These are phyloP conservation scores for Liolophura sinensis DNA, from an alignment of 1,140 invertebrate species.

Conservation along the genomic window DNA sequence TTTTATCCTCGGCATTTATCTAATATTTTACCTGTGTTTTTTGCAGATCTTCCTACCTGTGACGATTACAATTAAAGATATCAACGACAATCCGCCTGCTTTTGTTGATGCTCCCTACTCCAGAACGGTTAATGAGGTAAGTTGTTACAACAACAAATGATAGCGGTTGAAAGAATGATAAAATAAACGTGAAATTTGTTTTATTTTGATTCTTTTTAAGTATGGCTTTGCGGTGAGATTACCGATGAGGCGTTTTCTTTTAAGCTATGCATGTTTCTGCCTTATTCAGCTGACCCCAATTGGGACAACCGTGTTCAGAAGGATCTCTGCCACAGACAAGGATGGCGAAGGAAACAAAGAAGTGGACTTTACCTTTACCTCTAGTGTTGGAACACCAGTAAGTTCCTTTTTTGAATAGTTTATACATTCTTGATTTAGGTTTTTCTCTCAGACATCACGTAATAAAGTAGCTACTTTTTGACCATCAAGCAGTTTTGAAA, in stretches of 20 bases:
- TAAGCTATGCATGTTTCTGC: not conserved
- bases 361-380: conserved; percentile 17
- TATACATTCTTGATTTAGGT: not conserved
- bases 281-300: not conserved
- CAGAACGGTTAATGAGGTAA: conserved; percentile 28
- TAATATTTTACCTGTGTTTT: conserved; percentile 2
- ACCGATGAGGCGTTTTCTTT: not conserved
- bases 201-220: not conserved
- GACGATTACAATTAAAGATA: conserved; percentile 17
- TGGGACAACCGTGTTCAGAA: not conserved
- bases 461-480: not conserved
- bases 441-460: too few relatives aligned
- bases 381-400: conserved; percentile 12
- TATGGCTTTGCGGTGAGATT: not conserved
- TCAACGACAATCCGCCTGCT: conserved; percentile 29
- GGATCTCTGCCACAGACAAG: conserved; percentile 1
- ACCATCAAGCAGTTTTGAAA: not conserved
- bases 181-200: not conserved
- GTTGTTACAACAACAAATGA: not conserved
- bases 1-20: conserved; percentile 6
- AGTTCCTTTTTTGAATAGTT: not conserved
- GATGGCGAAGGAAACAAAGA: conserved; percentile 5
- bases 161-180: not conserved
- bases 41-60: conserved; percentile 14
- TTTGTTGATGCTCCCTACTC: conserved; percentile 18